Percentiles rank a stretch among this genome's conserved stretches.
Conservation (phyloP, 1,140 invertebrate species). For the Drosophila truncata region DNA sequence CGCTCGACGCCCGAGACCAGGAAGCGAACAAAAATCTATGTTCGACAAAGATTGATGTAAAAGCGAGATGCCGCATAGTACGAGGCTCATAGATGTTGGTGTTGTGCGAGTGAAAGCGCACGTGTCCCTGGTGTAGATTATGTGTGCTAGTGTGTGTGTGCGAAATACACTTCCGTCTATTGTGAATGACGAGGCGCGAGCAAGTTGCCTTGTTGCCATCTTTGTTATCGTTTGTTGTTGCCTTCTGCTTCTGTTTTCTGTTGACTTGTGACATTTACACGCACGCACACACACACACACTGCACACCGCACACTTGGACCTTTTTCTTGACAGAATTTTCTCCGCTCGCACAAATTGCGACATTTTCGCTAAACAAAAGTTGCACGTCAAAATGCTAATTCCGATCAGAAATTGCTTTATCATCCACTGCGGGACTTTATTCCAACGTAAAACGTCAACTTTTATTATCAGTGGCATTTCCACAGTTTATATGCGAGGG, state of each 20-base stretch:
- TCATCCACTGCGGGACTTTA: slow-evolving; percentile 41
- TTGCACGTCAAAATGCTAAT: slow-evolving; percentile 50
- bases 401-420: slow-evolving; percentile 54
- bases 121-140: slow-evolving; percentile 58
- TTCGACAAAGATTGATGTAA: slow-evolving; percentile 81
- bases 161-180: slow-evolving; percentile 78
- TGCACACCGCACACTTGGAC: slow-evolving; percentile 15
- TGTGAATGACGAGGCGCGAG: slow-evolving; percentile 65
- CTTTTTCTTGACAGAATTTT: slow-evolving; percentile 52
- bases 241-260: slow-evolving; percentile 34
- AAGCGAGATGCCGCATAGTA: slow-evolving; percentile 69
- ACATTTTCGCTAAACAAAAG: slow-evolving; percentile 49
- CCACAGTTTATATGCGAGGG: neutral
- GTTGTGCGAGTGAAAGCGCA: slow-evolving; percentile 70
- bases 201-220: slow-evolving; percentile 53
- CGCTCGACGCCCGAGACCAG: slow-evolving; percentile 54
- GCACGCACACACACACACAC: slow-evolving; percentile 16
- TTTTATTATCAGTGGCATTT: slow-evolving; percentile 13
- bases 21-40: slow-evolving; percentile 65
- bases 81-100: slow-evolving; percentile 27
- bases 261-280: slow-evolving; percentile 77
- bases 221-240: slow-evolving; percentile 69
- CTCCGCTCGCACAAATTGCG: slow-evolving; percentile 45
- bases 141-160: slow-evolving; percentile 38
- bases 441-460: neutral